Evolutionary conservation across 2,888 invertebrate genomes (phyloP), one percentile per base, ranked within the genome.

Genomic region (Morpho achilles): DNA sequence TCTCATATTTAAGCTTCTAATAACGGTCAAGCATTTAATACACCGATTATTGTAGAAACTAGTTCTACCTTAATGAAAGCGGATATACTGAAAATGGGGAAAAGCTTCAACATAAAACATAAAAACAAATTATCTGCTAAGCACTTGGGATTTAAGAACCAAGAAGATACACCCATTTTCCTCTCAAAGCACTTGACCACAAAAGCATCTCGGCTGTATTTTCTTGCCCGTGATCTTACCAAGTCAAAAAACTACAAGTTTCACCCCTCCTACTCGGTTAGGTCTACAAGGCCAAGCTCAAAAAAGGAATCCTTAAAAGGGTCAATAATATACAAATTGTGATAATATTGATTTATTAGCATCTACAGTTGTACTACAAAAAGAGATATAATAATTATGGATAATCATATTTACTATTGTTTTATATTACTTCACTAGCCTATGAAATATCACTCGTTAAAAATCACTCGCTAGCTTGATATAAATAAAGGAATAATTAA

Each of bases 41-140:
- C n/a, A n/a, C n/a, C 67, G 5, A 64, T 69, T 16, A 51, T 69
- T 7, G 60, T 69, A 7, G 67, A 69, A 55, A 55, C 62, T 4
- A 16, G 47, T 3, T 66, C 69, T 1, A 65, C 67, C 3, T 45
- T 63, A 7, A 41, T 59, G 8, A 67, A 65, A 56, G 58, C 47
- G 1, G 59, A 63, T 8, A 40, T 64, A 0, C 9, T 69, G 8
- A 62, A 62, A 54, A 61, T 58, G 50, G 46, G 58, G 23, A 69
- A 67, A 46, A 42, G 41, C 2, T 65, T 60, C 50, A 69, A 69
- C 46, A 50, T 58, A 7, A 66, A 63, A 46, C 32, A 60, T 16
- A 64, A 61, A 49, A 40, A 10, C 3, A 67, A 67, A 56, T 45
- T 67, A 8, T 56, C 59, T 47, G 66, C 65, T 2, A 69, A 69